Base-by-base conservation (phyloP, 2,113 vertebrate genomes). In the Ornithorhynchus anatinus region DNA sequence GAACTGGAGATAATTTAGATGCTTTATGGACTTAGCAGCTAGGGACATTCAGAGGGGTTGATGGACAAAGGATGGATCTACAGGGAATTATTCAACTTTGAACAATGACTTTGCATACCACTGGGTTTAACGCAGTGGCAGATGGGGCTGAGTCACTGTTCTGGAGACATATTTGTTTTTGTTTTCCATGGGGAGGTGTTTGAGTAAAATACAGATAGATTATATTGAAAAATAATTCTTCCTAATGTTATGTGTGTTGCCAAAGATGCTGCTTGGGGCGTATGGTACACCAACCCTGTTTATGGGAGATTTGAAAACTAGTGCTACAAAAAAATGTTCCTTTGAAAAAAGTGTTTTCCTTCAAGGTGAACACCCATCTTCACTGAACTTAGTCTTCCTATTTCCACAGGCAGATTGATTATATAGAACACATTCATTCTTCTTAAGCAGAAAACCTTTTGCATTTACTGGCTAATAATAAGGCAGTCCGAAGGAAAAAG, bases 1-100 rank as follows among this genome's bases (percentile, higher is more conserved):
- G 45, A 86, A 61, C 69, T 47, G 29, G 2, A 8, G 53, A 63
- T 72, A 76, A 84, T 72, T 74, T 59, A 72, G 77, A 72, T 64
- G 76, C 60, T 85, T 83, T 81, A 40, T 33, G 75, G 85, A 76
- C 62, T 85, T 80, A 85, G 53, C 29, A 77, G 59, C 52, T 71
- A 25, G 59, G 47, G 59, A 56, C 80, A 79, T 67, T 69, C 53
- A 47, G 74, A 48, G 72, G 57, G 56, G 65, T 43, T 79, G 81
- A 68, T 58, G 76, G 79, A 86, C 77, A 78, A 84, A 88, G 73
- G 62, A 69, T 40, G 69, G 73, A 29, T 65, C 70, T 62, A 51
- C 69, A 42, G 35, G 64, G 72, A 78, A 79, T 82, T 72, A 66
- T 48, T 74, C 59, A 63, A 45, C 29, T 76, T 62, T 61, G 79